Percentiles rank a stretch among this genome's conserved stretches.
Evolutionary conservation across 2,888 invertebrate species (phyloP).

Genomic region (Cheilosia soror): DNA sequence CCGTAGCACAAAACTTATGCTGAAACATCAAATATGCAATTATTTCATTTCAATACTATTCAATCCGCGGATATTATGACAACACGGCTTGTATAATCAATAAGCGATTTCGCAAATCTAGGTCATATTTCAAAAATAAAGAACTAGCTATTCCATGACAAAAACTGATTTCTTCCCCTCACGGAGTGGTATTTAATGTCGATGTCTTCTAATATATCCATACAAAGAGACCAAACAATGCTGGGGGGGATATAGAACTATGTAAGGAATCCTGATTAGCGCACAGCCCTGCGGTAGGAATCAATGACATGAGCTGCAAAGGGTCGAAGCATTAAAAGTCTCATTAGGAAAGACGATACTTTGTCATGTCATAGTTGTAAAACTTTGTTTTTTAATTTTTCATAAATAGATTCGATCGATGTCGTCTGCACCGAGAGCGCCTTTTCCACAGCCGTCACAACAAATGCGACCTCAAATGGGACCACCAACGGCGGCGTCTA

Average conservation of each 20-base stretch:
- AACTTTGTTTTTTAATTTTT: conserved; percentile 74
- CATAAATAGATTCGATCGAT: conserved; percentile 80
- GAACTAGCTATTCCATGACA: conserved; percentile 80
- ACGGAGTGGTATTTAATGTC: conserved; percentile 37
- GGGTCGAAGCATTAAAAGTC: conserved; percentile 33
- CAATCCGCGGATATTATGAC: conserved; percentile 47
- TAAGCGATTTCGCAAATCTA: conserved; percentile 82
- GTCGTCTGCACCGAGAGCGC: conserved; percentile 80
- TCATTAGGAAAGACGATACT: conserved; percentile 15
- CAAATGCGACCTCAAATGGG: conserved; percentile 80
- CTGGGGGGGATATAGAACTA: conserved; percentile 3
- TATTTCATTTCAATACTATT: conserved; percentile 61
- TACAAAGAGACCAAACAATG: conserved; percentile 22
- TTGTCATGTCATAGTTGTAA: conserved; percentile 13
- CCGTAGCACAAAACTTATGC: conserved; percentile 44
- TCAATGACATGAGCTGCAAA: conserved; percentile 28
- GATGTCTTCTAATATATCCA: conserved; percentile 47
- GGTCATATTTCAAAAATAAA: conserved; percentile 82
- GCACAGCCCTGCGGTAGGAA: conserved; percentile 12
- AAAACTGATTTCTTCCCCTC: conserved; percentile 75
- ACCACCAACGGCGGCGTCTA: conserved; percentile 79
- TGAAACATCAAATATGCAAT: conserved; percentile 63
- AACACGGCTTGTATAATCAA: conserved; percentile 82
- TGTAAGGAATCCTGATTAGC: conserved; percentile 16
- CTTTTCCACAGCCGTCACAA: conserved; percentile 58